Conservation (phyloP, 2,113 vertebrate species). For the Acinonyx jubatus region DNA sequence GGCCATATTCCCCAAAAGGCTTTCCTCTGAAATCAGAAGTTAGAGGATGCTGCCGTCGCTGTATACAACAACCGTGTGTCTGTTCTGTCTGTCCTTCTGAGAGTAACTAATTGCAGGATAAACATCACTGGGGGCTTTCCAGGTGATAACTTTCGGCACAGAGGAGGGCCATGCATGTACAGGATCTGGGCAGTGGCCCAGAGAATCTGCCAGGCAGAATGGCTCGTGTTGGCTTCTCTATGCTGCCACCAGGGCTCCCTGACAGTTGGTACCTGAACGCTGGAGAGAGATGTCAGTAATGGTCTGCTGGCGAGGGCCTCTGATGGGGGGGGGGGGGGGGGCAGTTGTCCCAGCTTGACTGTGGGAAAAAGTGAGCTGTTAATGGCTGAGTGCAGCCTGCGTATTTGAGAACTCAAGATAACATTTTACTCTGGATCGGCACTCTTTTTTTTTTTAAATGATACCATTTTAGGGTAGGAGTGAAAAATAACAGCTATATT, state of each 20-base stretch:
- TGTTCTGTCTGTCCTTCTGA: not conserved
- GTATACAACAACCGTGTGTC: fast-evolving
- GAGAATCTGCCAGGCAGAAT: slow-evolving; percentile 31
- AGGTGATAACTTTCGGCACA: not conserved
- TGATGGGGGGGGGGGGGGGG: not conserved
- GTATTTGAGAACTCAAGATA: not conserved
- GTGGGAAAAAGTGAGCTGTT: not conserved
- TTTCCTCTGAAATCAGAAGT: not conserved
- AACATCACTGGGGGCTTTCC: not conserved
- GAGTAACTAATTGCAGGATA: not conserved
- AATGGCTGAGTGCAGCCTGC: not conserved
- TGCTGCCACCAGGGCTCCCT: not conserved
- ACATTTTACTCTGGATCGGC: not conserved
- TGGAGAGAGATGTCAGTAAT: slow-evolving; percentile 48
- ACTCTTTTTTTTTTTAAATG: not conserved
- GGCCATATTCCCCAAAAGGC: not conserved
- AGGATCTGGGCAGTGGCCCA: not conserved
- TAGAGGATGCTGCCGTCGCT: fast-evolving
- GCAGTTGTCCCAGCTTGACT: not conserved
- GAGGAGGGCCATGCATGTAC: not conserved
- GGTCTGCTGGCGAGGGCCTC: not conserved
- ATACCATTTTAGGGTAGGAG: not conserved
- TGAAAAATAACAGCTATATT: not conserved
- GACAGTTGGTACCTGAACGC: not conserved
- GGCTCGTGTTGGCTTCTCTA: not conserved